These are phyloP conservation scores for Myotis brandtii DNA, from an alignment of 2,113 vertebrate genomes.

Conservation along the genomic window DNA sequence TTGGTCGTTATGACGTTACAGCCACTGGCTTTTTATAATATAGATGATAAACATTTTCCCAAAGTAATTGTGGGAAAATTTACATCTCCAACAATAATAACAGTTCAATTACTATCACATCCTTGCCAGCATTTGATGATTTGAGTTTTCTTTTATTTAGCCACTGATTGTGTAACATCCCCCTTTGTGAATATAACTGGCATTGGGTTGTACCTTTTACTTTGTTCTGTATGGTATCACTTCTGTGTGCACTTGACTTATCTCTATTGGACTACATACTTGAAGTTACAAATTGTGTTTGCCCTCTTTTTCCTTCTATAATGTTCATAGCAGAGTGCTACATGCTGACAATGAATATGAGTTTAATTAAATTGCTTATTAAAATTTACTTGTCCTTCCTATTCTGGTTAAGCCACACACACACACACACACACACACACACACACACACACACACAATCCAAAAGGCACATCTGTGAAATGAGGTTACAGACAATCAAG, in stretches of 20 bases:
- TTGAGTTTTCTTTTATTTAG: neutral
- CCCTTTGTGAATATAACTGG: neutral
- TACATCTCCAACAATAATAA: neutral
- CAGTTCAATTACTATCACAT: neutral
- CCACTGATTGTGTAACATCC: neutral
- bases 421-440: neutral
- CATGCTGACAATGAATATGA: neutral
- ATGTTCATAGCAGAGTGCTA: neutral
- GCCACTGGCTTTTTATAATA: too few relatives aligned
- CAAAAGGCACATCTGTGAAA: constrained; percentile 9
- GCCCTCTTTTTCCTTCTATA: neutral
- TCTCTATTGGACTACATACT: neutral
- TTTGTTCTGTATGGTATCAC: neutral
- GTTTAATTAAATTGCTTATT: constrained; percentile 17
- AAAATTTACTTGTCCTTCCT: constrained; percentile 34
- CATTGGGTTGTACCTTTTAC: neutral
- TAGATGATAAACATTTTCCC: neutral
- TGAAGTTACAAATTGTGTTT: neutral
- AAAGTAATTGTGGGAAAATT: constrained; percentile 6
- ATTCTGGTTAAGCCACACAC: neutral
- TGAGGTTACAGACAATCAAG: neutral
- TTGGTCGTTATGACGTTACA: too few relatives aligned
- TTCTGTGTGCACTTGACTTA: neutral
- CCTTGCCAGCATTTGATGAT: neutral
- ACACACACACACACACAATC: too few relatives aligned